phyloP scores from a whole-genome alignment of 1,140 invertebrate species.

The Littorina saxatilis region DNA sequence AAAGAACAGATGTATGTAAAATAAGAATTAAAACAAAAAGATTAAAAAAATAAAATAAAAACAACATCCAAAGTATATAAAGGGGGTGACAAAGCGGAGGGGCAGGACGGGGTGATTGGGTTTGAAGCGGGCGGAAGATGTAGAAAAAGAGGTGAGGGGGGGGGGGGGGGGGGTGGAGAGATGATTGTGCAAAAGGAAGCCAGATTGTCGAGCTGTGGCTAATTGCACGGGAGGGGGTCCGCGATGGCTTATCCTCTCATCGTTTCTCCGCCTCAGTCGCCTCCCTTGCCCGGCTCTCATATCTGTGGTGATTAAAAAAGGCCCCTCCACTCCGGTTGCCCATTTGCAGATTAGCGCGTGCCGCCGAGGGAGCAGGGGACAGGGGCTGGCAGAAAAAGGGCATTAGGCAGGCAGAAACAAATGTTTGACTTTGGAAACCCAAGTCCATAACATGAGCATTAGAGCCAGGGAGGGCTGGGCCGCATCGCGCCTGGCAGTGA shows the following conservation, averaged over 20 bases:
- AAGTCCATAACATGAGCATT: slow-evolving; percentile 16
- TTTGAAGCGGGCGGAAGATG: not conserved
- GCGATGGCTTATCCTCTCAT: not conserved
- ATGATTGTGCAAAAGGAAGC: not conserved
- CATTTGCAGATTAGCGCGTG: slow-evolving; percentile 28
- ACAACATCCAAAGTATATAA: no score
- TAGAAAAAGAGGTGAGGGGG: not conserved
- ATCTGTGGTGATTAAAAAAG: slow-evolving; percentile 14
- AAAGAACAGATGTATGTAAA: no score
- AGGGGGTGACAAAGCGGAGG: not conserved
- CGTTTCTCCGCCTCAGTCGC: not conserved
- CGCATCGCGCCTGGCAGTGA: not conserved
- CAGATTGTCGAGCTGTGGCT: slow-evolving; percentile 15
- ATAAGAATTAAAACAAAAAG: no score
- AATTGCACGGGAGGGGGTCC: not conserved
- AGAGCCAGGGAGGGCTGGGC: not conserved
- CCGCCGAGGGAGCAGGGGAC: not conserved
- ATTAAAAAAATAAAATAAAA: no score
- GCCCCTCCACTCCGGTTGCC: slow-evolving; percentile 5
- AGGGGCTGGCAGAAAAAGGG: not conserved
- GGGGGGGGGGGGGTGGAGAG: not conserved
- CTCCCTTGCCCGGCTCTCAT: not conserved
- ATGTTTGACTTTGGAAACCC: slow-evolving; percentile 16
- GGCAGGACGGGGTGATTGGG: not conserved
- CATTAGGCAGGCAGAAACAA: not conserved